Evolutionary conservation across 1,140 invertebrate genomes (phyloP).

Genomic region (Zophobas morio): DNA sequence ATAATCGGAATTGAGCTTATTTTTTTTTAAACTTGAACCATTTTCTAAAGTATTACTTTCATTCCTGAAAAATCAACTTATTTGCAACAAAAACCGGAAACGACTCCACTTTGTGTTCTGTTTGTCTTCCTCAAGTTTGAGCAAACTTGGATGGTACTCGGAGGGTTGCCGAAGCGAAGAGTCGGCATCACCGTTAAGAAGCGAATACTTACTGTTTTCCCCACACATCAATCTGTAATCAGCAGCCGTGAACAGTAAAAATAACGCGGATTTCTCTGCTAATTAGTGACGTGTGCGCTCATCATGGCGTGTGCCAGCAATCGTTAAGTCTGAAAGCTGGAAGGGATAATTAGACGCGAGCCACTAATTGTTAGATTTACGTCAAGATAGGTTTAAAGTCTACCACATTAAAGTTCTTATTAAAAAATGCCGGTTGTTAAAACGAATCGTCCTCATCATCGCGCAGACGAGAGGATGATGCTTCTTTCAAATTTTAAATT

Average conservation of each 20-base stretch:
- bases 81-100: no score
- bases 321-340: constrained; percentile 51
- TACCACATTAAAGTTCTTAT: constrained; percentile 27
- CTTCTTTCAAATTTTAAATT: constrained; percentile 5
- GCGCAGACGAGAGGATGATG: neutral
- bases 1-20: no score
- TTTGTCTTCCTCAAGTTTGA: no score
- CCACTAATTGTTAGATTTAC: constrained; percentile 54
- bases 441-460: constrained; percentile 2
- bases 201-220: constrained; percentile 50
- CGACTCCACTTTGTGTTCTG: no score
- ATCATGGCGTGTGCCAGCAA: constrained; percentile 56
- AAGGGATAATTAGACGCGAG: constrained; percentile 57
- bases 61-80: no score
- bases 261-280: constrained; percentile 61
- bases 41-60: no score
- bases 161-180: neutral
- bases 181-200: constrained; percentile 47
- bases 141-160: no score
- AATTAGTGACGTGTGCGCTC: constrained; percentile 60
- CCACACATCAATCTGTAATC: constrained; percentile 56
- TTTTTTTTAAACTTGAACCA: no score
- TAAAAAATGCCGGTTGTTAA: constrained; percentile 21
- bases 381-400: constrained; percentile 32
- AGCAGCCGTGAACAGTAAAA: constrained; percentile 59